A percentile compares a stretch with the other conserved stretches of the same genome.
phyloP scores from a whole-genome alignment of 2,797 vertebrate species.

The Prunella strophiata region DNA sequence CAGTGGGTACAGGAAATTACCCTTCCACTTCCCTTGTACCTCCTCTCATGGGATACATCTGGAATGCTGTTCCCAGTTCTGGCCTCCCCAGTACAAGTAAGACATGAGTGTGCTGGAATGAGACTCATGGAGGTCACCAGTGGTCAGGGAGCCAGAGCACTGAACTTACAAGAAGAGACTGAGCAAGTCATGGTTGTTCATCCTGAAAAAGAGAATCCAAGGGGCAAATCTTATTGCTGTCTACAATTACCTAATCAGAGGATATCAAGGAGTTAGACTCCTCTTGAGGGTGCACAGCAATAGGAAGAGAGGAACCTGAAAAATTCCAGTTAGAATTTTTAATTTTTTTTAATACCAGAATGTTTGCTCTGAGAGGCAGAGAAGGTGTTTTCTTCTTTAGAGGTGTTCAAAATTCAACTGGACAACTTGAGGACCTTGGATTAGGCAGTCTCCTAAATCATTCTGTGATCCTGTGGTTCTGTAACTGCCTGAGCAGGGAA shows the following conservation, averaged over 20 bases:
- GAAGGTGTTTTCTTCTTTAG: background rate
- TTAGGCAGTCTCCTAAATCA: background rate
- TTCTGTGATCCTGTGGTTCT: background rate
- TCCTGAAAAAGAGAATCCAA: background rate
- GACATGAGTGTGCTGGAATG: background rate
- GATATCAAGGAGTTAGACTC: background rate
- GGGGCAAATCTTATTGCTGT: background rate
- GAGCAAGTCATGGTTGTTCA: background rate
- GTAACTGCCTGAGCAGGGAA: background rate
- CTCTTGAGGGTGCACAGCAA: background rate
- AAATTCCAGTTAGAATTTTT: background rate
- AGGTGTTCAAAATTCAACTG: background rate
- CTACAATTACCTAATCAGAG: background rate
- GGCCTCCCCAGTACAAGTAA: background rate
- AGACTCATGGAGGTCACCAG: background rate
- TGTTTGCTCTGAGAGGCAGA: background rate
- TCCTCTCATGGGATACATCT: background rate
- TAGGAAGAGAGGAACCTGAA: background rate
- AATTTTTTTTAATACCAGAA: background rate
- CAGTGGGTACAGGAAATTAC: background rate
- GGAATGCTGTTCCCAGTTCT: background rate
- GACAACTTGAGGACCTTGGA: background rate
- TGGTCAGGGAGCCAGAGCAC: background rate
- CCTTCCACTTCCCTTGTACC: background rate
- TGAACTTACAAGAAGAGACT: background rate